phyloP scores from a whole-genome alignment of 2,113 vertebrate species.

The human region GRCh38 chr2:54863501-54864000 shows the following conservation, averaged over 20 bases:
- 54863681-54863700: neutral
- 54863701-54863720: neutral
- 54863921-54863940: neutral
- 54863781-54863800: slow-evolving; percentile 95
- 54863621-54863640: neutral
- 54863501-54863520: too few species aligned
- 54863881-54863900: slow-evolving; percentile 92
- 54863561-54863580: neutral
- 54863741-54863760: slow-evolving; percentile 33
- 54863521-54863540: neutral
- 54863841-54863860: slow-evolving; percentile 98
- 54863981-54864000: neutral
- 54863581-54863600: neutral
- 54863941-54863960: neutral
- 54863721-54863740: neutral
- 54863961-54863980: neutral
- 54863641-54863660: slow-evolving; percentile 18
- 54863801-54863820: slow-evolving; percentile 97
- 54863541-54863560: too few species aligned
- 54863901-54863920: neutral
- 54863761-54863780: slow-evolving; percentile 41
- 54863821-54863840: slow-evolving; percentile 97
- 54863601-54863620: neutral
- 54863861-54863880: slow-evolving; percentile 97
- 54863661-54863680: neutral